Percentiles rank a stretch among this genome's conserved stretches.
Evolutionary conservation across 2,888 invertebrate genomes (phyloP).

Genomic region (Coleophora flavipennella): DNA sequence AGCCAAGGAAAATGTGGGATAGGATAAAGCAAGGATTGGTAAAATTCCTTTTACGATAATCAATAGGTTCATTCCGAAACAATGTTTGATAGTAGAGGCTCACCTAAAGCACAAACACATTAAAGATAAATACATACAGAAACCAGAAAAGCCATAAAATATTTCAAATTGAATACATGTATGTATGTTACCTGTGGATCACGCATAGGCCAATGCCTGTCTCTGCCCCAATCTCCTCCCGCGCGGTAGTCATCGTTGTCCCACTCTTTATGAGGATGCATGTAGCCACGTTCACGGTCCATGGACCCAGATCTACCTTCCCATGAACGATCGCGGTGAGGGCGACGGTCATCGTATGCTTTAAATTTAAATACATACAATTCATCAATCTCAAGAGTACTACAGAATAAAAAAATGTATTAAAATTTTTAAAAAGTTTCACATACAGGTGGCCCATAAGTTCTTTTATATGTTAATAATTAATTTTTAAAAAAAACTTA

Average conservation of each 20-base stretch:
- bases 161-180: not conserved
- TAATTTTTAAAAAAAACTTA: too few species aligned
- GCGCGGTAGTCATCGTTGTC: constrained; percentile 70
- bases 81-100: constrained; percentile 45
- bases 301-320: constrained; percentile 63
- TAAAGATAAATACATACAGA: constrained; percentile 9
- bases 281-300: constrained; percentile 59
- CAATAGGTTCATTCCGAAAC: constrained; percentile 58
- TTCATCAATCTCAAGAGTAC: too few species aligned
- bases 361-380: constrained; percentile 5
- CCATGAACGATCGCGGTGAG: constrained; percentile 71
- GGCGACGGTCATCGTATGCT: constrained; percentile 67
- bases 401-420: too few species aligned
- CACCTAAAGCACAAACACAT: constrained; percentile 38
- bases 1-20: constrained; percentile 67
- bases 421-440: too few species aligned
- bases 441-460: too few species aligned
- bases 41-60: constrained; percentile 49
- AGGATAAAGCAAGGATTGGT: constrained; percentile 54
- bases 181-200: constrained; percentile 48
- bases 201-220: constrained; percentile 63
- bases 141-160: not conserved
- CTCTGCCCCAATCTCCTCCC: constrained; percentile 63
- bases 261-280: constrained; percentile 67
- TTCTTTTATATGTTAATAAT: too few species aligned